Conservation (phyloP, 2,888 invertebrate species). For the Acronicta psi region DNA sequence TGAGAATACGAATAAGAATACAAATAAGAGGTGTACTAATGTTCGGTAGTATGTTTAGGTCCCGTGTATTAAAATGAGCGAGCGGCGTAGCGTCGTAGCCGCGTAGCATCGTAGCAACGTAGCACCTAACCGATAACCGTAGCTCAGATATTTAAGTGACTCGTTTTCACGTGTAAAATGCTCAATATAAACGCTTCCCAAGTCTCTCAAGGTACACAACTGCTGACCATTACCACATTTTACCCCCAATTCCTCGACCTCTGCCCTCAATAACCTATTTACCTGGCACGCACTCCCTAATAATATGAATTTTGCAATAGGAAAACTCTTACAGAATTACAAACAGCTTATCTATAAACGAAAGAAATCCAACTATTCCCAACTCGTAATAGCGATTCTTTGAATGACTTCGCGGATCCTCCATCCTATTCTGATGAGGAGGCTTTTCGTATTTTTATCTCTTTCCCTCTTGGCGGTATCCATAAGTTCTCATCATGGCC, state of each 20-base stretch:
- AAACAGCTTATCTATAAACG: slow-evolving; percentile 65
- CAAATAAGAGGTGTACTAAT: too few species aligned
- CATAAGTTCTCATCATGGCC: slow-evolving; percentile 55
- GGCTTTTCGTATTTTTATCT: slow-evolving; percentile 35
- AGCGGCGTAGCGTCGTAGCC: neutral
- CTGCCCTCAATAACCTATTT: slow-evolving; percentile 20
- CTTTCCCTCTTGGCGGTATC: slow-evolving; percentile 28
- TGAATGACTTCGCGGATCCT: slow-evolving; percentile 42
- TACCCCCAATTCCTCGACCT: slow-evolving; percentile 11
- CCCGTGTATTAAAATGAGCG: too few species aligned
- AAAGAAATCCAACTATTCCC: slow-evolving; percentile 55
- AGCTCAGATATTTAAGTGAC: neutral
- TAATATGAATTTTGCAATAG: slow-evolving; percentile 53
- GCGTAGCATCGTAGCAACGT: neutral
- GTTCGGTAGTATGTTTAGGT: too few species aligned
- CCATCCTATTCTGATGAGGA: slow-evolving; percentile 32
- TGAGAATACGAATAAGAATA: too few species aligned
- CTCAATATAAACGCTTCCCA: neutral
- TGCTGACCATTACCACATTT: slow-evolving; percentile 8
- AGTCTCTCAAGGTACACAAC: slow-evolving; percentile 5
- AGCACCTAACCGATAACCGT: neutral
- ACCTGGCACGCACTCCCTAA: slow-evolving; percentile 17
- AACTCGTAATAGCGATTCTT: slow-evolving; percentile 56
- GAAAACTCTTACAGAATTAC: slow-evolving; percentile 56
- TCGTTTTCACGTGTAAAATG: neutral